These are phyloP conservation scores for Apeira syringaria DNA, from an alignment of 2,888 invertebrate genomes.

Conservation along the genomic window DNA sequence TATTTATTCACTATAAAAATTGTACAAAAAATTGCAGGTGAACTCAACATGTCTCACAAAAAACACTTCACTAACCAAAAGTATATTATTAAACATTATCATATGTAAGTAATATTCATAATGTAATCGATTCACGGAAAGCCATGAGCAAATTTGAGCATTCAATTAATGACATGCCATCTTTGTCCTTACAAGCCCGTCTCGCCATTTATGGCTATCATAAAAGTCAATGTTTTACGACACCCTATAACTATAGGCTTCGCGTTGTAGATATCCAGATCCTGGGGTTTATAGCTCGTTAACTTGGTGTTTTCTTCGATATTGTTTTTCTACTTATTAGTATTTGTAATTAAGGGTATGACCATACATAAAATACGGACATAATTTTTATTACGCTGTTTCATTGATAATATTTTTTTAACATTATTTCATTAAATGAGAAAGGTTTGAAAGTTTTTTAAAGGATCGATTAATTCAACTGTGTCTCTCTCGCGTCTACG, in stretches of 20 bases:
- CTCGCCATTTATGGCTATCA: constrained; percentile 10
- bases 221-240: constrained; percentile 19
- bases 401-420: no score
- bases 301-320: constrained; percentile 2
- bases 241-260: constrained; percentile 7
- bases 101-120: no score
- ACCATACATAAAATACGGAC: neutral
- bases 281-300: constrained; percentile 2
- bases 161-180: constrained; percentile 10
- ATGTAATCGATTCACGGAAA: constrained; percentile 3
- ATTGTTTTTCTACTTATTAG: constrained; percentile 1
- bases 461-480: no score
- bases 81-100: no score
- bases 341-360: neutral
- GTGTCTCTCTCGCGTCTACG: no score
- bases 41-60: no score
- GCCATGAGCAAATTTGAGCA: constrained; percentile 2
- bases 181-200: constrained; percentile 11
- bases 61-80: no score
- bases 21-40: no score
- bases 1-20: no score
- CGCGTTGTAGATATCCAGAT: constrained; percentile 3
- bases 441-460: no score
- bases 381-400: no score
- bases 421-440: no score